Evolutionary conservation across 1,140 invertebrate genomes (phyloP).

Genomic region (Acromyrmex heyeri): DNA sequence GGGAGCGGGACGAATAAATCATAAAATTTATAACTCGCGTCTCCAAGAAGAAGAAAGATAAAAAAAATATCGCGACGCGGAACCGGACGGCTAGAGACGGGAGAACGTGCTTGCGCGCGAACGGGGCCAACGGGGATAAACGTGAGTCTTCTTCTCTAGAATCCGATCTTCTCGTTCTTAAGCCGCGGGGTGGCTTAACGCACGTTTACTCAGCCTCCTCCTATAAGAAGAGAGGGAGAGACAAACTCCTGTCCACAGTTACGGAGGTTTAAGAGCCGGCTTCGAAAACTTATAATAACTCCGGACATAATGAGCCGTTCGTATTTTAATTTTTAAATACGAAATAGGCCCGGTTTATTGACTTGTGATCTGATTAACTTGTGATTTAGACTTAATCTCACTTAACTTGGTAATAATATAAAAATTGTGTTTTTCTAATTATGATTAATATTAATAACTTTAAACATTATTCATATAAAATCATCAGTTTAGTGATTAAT

Average conservation of each 20-base stretch:
- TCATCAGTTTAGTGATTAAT: too few species aligned
- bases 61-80: slow-evolving; percentile 13
- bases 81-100: slow-evolving; percentile 33
- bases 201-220: background rate
- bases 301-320: background rate
- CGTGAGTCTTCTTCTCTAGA: background rate
- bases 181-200: background rate
- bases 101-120: background rate
- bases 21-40: slow-evolving; percentile 81
- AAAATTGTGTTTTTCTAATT: too few species aligned
- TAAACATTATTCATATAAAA: too few species aligned
- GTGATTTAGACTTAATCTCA: too few species aligned
- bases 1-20: slow-evolving; percentile 80
- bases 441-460: too few species aligned
- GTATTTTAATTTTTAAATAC: background rate
- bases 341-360: too few species aligned
- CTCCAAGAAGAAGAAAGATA: background rate
- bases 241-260: background rate
- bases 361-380: too few species aligned
- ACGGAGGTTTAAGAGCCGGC: background rate
- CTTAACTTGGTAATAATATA: too few species aligned
- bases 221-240: background rate
- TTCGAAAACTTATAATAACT: slow-evolving; percentile 19
- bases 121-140: slow-evolving; percentile 22
- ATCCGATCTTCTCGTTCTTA: slow-evolving; percentile 3